Evolutionary conservation across 2,888 invertebrate genomes (phyloP), one percentile per base, ranked within the genome.

Genomic region (Andrena bicolor): DNA sequence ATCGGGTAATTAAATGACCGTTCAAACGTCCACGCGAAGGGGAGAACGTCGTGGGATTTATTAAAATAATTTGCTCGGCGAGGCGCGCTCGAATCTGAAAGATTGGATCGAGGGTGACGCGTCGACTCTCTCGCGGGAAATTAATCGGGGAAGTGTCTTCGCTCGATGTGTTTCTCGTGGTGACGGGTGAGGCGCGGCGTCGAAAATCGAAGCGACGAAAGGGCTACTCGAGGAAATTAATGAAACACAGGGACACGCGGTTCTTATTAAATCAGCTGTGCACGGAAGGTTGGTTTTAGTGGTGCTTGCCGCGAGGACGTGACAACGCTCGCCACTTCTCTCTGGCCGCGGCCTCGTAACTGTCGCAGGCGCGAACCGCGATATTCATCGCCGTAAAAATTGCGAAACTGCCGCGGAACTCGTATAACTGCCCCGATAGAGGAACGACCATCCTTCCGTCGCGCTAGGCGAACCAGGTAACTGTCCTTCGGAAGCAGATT

Each of bases 81-180:
- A 41, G 28, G 10, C 48, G 30, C 26, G 5, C 20, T 23, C 32
- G 49, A 35, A 41, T 35, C 68, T 32, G 41, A 68, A 56, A 64
- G 68, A 73, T 72, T 32, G 20, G 68, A 78, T 81, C 64, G 79
- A 73, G 53, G 64, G 64, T 32, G 23, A 53, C 8, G 53, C 68
- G 60, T 60, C 49, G 65, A 28, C 2, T 4, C 2, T 63, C 80
- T 80, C 80, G 66, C 58, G 80, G 80, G 80, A 80, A 80, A 80
- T 80, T 80, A 77, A 80, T 32, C 66, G 26, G 41, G 49, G 13
- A 49, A 56, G 30, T 60, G 30, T 30, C 23, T 8, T 58, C 23
- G 48, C 49, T 41, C 53, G n/a, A 48, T n/a, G 20, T 5, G 53
- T 23, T n/a, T 56, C 48, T 35, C 48, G 35, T 26, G 60, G 75